These are phyloP conservation scores for Sebastes schlegelii DNA, from an alignment of 2,113 vertebrate genomes.

Conservation along the genomic window DNA sequence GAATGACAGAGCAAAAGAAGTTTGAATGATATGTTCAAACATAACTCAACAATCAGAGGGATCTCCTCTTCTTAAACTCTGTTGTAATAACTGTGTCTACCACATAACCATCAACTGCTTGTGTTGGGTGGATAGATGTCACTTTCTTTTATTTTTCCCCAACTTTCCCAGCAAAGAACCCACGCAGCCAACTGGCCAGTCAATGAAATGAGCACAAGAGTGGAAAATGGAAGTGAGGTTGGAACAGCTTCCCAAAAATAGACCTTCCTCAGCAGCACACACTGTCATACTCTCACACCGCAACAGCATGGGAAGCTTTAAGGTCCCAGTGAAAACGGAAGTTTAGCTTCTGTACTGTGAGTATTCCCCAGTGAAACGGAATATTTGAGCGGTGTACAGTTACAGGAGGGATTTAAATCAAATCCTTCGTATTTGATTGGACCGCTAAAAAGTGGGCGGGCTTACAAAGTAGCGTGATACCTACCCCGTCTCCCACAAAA, in stretches of 20 bases:
- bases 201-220: slow-evolving; percentile 63
- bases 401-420: too few relatives aligned
- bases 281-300: slow-evolving; percentile 51
- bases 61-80: not conserved
- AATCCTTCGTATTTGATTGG: too few relatives aligned
- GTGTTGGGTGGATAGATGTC: not conserved
- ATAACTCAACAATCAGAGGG: not conserved
- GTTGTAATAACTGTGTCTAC: not conserved
- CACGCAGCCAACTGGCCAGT: slow-evolving; percentile 42
- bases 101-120: slow-evolving; percentile 10
- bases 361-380: too few relatives aligned
- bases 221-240: slow-evolving; percentile 63
- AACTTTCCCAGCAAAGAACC: slow-evolving; percentile 27
- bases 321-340: too few relatives aligned
- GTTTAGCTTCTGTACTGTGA: too few relatives aligned
- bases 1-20: not conserved
- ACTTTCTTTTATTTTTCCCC: slow-evolving; percentile 20
- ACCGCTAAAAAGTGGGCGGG: too few relatives aligned
- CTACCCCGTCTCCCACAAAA: too few relatives aligned
- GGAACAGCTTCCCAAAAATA: slow-evolving; percentile 76
- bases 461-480: too few relatives aligned
- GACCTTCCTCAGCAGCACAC: slow-evolving; percentile 44
- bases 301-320: slow-evolving; percentile 51
- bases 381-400: too few relatives aligned
- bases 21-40: not conserved